A percentile compares a stretch with the other conserved stretches of the same genome.
Conservation (phyloP, 2,113 vertebrate genomes). For the Chelonoidis abingdonii region DNA sequence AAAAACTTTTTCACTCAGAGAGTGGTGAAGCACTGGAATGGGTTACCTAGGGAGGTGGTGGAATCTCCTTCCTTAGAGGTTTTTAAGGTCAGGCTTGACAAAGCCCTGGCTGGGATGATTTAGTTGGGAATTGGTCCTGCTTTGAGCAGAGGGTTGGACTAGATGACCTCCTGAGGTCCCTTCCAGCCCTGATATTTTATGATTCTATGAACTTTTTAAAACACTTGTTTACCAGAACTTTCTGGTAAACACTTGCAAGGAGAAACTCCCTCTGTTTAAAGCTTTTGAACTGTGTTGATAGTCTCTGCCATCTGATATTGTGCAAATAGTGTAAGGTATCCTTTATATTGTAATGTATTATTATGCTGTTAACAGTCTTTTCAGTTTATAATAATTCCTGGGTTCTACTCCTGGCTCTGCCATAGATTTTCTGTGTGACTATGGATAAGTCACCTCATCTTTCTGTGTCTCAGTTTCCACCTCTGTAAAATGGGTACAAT, state of each 20-base stretch:
- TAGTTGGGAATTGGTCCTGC: too few species aligned
- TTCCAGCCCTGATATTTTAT: too few species aligned
- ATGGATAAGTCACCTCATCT: background rate
- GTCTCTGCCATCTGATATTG: background rate
- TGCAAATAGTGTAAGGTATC: background rate
- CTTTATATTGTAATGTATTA: background rate
- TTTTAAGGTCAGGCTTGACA: too few species aligned
- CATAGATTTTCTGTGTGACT: constrained; percentile 47
- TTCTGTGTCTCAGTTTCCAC: background rate
- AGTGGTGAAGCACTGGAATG: too few species aligned
- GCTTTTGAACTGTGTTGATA: background rate
- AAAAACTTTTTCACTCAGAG: too few species aligned
- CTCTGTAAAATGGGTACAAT: background rate
- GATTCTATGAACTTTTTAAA: background rate
- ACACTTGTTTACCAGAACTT: background rate
- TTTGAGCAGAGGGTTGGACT: too few species aligned
- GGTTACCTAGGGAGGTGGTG: too few species aligned
- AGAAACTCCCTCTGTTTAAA: background rate
- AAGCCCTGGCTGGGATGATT: too few species aligned
- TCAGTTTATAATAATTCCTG: background rate
- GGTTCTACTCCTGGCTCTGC: background rate
- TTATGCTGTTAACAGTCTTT: background rate
- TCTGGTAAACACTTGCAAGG: background rate
- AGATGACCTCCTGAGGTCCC: too few species aligned
- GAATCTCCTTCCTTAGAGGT: too few species aligned